phyloP scores from a whole-genome alignment of 2,888 invertebrate species.

The Mimumesa dahlbomi region DNA sequence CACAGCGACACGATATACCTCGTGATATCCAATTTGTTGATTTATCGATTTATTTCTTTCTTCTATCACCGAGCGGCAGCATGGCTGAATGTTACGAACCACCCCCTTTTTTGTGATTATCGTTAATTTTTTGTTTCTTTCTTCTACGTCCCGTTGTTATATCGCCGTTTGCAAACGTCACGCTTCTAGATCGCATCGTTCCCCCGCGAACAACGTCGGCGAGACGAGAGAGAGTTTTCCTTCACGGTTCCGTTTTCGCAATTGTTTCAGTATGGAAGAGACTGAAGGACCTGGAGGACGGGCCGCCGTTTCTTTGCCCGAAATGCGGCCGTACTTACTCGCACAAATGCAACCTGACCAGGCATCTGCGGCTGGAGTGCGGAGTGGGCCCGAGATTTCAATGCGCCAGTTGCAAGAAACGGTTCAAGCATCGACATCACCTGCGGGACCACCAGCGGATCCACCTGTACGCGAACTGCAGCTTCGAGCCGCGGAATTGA shows the following conservation, averaged over 20 bases:
- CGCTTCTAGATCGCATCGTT: slow-evolving; percentile 19
- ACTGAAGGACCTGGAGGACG: slow-evolving; percentile 64
- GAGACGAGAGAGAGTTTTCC: too few species aligned
- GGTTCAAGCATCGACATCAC: slow-evolving; percentile 80
- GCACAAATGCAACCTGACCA: slow-evolving; percentile 75
- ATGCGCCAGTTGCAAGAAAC: slow-evolving; percentile 74
- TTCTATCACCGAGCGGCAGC: too few species aligned
- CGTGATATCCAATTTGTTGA: background rate
- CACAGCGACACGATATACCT: background rate
- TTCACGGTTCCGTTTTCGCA: too few species aligned
- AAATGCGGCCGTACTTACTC: slow-evolving; percentile 76
- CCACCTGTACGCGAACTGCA: slow-evolving; percentile 64
- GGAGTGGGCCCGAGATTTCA: slow-evolving; percentile 76
- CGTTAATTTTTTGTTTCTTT: too few species aligned
- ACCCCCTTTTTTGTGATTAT: too few species aligned
- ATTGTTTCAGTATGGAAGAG: slow-evolving; percentile 67
- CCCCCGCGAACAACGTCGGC: background rate
- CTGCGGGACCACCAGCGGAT: slow-evolving; percentile 76
- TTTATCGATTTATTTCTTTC: too few species aligned
- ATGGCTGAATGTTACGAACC: slow-evolving; percentile 45
- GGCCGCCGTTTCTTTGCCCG: slow-evolving; percentile 73
- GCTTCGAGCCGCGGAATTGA: slow-evolving; percentile 55
- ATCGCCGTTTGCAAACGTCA: too few species aligned
- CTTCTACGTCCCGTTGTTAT: too few species aligned
- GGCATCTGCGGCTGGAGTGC: slow-evolving; percentile 77